These are phyloP conservation scores for Aporrectodea caliginosa DNA, from an alignment of 1,140 invertebrate genomes.

Conservation along the genomic window DNA sequence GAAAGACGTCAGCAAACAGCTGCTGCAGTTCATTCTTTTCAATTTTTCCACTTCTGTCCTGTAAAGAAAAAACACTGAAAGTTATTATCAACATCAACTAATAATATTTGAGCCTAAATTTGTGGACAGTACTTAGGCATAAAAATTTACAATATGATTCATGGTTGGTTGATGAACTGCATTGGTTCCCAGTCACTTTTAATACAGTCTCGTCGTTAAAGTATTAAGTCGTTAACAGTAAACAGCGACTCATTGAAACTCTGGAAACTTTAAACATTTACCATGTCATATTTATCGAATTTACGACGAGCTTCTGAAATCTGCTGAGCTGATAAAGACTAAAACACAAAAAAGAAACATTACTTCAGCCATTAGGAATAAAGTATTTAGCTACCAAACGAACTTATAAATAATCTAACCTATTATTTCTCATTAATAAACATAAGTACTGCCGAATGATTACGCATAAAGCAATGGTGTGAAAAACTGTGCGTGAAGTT, in stretches of 20 bases:
- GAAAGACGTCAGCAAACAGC: constrained; percentile 52
- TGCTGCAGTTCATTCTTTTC: constrained; percentile 53
- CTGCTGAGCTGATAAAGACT: constrained; percentile 48
- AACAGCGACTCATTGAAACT: too few species aligned
- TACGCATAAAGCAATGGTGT: too few species aligned
- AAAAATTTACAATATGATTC: not conserved
- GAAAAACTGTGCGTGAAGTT: too few species aligned
- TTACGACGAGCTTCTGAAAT: constrained; percentile 48
- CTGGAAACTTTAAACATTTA: not conserved
- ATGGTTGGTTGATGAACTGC: not conserved
- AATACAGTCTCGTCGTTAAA: too few species aligned
- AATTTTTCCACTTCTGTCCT: constrained; percentile 51
- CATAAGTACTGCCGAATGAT: too few species aligned
- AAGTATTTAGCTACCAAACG: too few species aligned
- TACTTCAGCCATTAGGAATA: too few species aligned
- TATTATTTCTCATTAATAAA: too few species aligned
- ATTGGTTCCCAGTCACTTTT: not conserved
- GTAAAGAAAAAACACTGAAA: constrained; percentile 17
- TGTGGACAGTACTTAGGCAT: not conserved
- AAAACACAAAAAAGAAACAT: too few species aligned
- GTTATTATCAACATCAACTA: not conserved
- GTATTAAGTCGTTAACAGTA: too few species aligned
- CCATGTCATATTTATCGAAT: constrained; percentile 52
- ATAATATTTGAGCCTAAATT: not conserved
- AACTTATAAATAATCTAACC: too few species aligned